These are phyloP conservation scores for Chloropsis cyanopogon DNA, from an alignment of 2,113 vertebrate genomes.

Conservation along the genomic window DNA sequence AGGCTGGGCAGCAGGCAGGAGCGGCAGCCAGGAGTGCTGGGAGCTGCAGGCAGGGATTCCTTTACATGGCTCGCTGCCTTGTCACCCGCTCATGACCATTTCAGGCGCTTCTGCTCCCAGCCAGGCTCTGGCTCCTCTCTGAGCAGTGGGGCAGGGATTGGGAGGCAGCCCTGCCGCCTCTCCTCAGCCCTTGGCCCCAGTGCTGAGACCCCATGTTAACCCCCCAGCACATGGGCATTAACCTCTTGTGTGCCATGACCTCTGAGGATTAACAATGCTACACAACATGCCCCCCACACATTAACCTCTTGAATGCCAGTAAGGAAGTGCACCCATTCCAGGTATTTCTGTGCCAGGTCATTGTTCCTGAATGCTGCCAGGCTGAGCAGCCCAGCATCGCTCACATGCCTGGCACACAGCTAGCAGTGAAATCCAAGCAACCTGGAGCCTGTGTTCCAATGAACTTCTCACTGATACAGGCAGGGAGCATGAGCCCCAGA, in stretches of 20 bases:
- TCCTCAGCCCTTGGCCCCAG: neutral
- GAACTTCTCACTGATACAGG: neutral
- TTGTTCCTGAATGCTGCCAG: neutral
- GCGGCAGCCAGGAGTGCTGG: neutral
- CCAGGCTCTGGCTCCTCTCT: neutral
- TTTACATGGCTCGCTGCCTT: conserved; percentile 6
- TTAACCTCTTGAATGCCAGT: neutral
- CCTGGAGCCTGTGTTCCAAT: neutral
- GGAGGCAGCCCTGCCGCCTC: neutral
- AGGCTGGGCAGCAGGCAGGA: neutral
- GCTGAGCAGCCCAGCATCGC: neutral
- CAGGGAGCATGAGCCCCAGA: neutral
- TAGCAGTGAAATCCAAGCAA: neutral
- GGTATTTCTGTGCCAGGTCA: neutral
- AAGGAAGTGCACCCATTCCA: neutral
- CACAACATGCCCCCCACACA: neutral
- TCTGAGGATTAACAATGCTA: neutral
- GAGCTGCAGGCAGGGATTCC: neutral
- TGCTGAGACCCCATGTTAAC: neutral
- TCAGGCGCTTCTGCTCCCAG: conserved; percentile 19
- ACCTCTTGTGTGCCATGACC: neutral
- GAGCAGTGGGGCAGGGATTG: neutral
- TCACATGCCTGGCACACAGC: accelerated
- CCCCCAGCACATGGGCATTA: neutral
- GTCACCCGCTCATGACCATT: conserved; percentile 43